Percentiles rank a stretch among this genome's conserved stretches.
Conservation (phyloP, 2,113 vertebrate genomes). For the Malurus alboscapulatus region DNA sequence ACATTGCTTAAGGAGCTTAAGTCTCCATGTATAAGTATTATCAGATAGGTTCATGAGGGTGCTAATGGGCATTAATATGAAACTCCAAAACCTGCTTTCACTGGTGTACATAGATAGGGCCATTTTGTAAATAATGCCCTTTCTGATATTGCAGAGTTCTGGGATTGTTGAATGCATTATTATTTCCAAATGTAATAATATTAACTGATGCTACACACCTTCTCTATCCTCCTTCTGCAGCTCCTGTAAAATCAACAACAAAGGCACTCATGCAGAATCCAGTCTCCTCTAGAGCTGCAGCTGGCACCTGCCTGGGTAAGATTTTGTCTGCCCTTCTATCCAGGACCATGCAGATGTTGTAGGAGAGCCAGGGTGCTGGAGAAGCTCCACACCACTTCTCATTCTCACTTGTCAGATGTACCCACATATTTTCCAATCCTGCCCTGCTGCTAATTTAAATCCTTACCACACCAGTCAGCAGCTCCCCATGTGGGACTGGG, state of each 20-base stretch:
- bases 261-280: neutral
- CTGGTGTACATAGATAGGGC: neutral
- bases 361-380: neutral
- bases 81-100: constrained; percentile 42
- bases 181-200: neutral
- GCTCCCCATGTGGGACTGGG: neutral
- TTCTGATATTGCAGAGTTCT: constrained; percentile 17
- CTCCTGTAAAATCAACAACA: neutral
- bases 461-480: neutral
- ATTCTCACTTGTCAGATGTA: neutral
- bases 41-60: constrained; percentile 62
- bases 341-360: too few species aligned
- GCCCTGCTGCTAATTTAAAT: neutral
- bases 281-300: neutral
- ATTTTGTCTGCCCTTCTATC: neutral
- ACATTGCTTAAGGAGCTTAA: constrained; percentile 69
- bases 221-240: neutral
- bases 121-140: constrained; percentile 40
- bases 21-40: constrained; percentile 21
- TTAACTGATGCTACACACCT: neutral
- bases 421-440: neutral
- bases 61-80: constrained; percentile 49
- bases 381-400: neutral
- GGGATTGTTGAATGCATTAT: neutral
- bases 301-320: neutral